Conservation (phyloP, 2,797 vertebrate genomes). For the Danio jaintianensis region DNA sequence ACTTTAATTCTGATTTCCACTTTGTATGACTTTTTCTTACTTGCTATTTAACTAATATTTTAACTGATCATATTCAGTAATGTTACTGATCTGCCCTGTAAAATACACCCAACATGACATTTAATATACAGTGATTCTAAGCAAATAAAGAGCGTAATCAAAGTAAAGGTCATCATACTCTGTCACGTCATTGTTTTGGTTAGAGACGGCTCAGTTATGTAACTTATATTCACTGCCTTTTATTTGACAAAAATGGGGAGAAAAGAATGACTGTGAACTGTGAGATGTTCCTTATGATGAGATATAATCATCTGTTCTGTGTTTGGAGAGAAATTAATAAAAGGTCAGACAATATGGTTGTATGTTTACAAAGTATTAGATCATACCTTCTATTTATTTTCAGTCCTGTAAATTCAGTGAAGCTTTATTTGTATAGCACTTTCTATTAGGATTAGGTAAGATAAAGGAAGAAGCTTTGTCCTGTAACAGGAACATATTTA, state of each 20-base stretch:
- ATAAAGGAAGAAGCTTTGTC: background rate
- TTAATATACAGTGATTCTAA: background rate
- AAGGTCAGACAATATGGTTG: background rate
- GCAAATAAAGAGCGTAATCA: constrained; percentile 1
- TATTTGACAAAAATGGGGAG: background rate
- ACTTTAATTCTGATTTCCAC: no score
- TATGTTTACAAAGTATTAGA: background rate
- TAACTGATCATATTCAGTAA: background rate
- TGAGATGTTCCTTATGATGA: background rate
- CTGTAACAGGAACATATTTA: background rate
- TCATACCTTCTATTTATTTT: background rate
- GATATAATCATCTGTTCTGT: background rate
- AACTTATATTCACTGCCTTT: background rate
- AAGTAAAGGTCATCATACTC: background rate
- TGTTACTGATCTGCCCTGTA: background rate
- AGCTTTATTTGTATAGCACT: background rate
- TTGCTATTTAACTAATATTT: background rate
- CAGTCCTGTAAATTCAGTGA: background rate
- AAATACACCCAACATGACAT: constrained; percentile 1
- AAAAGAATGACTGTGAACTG: background rate
- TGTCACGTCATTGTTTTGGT: background rate
- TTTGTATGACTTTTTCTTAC: no score
- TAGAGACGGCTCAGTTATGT: background rate
- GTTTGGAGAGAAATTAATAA: background rate
- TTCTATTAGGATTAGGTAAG: background rate